A percentile compares a stretch with the other conserved stretches of the same genome.
These are phyloP conservation scores for Meiosimyza platycephala DNA, from an alignment of 2,888 invertebrate species.

Conservation along the genomic window DNA sequence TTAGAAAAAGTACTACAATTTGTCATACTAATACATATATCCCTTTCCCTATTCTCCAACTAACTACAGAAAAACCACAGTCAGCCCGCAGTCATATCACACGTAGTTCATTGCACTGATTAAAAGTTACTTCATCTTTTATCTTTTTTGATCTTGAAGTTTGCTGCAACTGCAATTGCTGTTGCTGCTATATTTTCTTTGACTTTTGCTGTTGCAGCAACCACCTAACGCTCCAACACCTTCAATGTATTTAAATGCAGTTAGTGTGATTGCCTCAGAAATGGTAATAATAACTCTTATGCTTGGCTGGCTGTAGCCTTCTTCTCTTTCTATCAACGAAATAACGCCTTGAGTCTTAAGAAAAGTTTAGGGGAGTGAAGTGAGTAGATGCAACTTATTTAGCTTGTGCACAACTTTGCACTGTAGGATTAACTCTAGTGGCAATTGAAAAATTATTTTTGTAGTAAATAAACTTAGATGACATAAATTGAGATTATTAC, in stretches of 20 bases:
- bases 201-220: background rate
- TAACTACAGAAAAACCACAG: slow-evolving; percentile 2
- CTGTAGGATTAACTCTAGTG: too few relatives aligned
- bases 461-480: too few relatives aligned
- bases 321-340: background rate
- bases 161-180: slow-evolving; percentile 23
- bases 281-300: slow-evolving; percentile 36
- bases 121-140: slow-evolving; percentile 37
- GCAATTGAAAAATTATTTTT: too few relatives aligned
- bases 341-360: too few relatives aligned
- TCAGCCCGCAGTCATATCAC: slow-evolving; percentile 33
- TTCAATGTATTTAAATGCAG: slow-evolving; percentile 22
- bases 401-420: background rate
- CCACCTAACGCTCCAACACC: slow-evolving; percentile 31
- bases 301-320: slow-evolving; percentile 43
- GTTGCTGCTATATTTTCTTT: background rate
- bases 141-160: slow-evolving; percentile 42
- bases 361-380: too few relatives aligned
- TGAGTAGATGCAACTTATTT: background rate
- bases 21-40: background rate
- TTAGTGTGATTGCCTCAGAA: slow-evolving; percentile 35
- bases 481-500: too few relatives aligned
- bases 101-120: slow-evolving; percentile 38
- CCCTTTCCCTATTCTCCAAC: background rate
- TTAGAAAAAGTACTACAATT: too few relatives aligned